Conservation (phyloP, 2,888 invertebrate species). For the Hirtodrosophila alboralis region DNA sequence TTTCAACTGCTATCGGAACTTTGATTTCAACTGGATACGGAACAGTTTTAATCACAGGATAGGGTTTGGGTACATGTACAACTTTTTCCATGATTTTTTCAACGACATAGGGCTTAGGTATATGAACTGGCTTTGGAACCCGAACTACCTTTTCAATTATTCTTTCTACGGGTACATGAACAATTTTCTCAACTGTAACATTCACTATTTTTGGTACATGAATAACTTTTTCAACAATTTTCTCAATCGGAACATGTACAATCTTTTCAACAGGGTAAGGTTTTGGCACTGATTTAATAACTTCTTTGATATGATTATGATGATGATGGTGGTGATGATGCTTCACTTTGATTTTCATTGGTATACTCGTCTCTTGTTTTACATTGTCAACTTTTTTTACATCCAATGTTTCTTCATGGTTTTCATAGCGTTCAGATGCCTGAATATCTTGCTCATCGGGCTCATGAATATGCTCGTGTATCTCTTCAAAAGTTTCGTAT, state of each 20-base stretch:
- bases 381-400: constrained; percentile 19
- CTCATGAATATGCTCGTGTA: constrained; percentile 81
- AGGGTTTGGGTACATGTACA: constrained; percentile 85
- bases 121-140: constrained; percentile 85
- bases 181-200: constrained; percentile 85
- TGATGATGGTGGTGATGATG: constrained; percentile 89
- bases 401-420: constrained; percentile 50
- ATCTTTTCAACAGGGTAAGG: constrained; percentile 85
- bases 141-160: constrained; percentile 85
- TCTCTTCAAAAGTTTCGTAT: constrained; percentile 80
- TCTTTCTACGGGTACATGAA: constrained; percentile 83
- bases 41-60: constrained; percentile 66
- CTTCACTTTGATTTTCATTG: constrained; percentile 83
- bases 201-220: constrained; percentile 85
- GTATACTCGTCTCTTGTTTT: constrained; percentile 12
- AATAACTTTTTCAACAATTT: constrained; percentile 84
- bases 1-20: constrained; percentile 83
- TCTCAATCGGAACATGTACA: constrained; percentile 84
- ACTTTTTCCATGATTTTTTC: constrained; percentile 85
- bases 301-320: constrained; percentile 87
- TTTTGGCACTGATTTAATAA: constrained; percentile 85
- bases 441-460: constrained; percentile 34
- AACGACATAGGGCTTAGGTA: constrained; percentile 85
- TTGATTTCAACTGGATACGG: constrained; percentile 63
- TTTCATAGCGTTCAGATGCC: constrained; percentile 63